phyloP scores from a whole-genome alignment of 2,888 invertebrate species.

The Amiota minor region DNA sequence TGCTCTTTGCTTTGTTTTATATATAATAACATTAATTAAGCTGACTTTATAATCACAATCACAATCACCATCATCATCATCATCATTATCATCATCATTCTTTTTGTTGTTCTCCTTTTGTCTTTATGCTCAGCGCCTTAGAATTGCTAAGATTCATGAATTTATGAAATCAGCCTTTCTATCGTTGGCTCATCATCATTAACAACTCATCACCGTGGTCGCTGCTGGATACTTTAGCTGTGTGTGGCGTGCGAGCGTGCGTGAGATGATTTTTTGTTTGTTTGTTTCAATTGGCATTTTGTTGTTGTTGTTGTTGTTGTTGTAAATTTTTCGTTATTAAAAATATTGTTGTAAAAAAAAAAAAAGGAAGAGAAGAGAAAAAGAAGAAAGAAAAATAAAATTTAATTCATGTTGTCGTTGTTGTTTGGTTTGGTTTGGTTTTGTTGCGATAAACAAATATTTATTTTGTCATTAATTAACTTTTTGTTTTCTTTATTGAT shows the following conservation, averaged over 20 bases:
- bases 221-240: conserved; percentile 9
- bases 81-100: too few species aligned
- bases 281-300: conserved; percentile 54
- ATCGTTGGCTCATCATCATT: conserved; percentile 1
- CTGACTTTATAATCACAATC: too few species aligned
- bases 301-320: conserved; percentile 54
- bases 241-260: not conserved
- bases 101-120: too few species aligned
- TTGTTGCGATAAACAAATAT: conserved; percentile 28
- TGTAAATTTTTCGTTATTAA: conserved; percentile 39
- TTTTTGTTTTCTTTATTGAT: conserved; percentile 32
- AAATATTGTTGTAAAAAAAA: conserved; percentile 17
- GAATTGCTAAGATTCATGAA: too few species aligned
- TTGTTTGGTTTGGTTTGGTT: conserved; percentile 36
- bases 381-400: conserved; percentile 39
- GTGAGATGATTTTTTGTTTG: conserved; percentile 31
- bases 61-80: too few species aligned
- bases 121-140: too few species aligned
- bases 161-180: conserved; percentile 15
- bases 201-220: conserved; percentile 6
- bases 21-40: conserved; percentile 8
- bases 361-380: conserved; percentile 44
- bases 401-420: conserved; percentile 39
- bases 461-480: conserved; percentile 35
- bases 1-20: not conserved